Conservation (phyloP, 2,797 vertebrate species). For the Remorina albescens region DNA sequence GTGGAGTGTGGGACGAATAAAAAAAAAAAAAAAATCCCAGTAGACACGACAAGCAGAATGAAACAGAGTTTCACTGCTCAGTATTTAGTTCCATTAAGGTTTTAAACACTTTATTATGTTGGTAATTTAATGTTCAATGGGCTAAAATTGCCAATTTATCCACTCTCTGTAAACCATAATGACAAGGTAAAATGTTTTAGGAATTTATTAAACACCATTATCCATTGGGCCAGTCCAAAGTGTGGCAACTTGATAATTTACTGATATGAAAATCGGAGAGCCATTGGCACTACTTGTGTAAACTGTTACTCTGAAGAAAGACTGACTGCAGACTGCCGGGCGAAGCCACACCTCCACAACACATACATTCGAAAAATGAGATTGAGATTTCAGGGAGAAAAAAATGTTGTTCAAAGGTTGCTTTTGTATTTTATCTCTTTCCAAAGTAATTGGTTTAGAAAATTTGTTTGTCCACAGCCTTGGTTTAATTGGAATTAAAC, state of each 20-base stretch:
- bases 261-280: constrained; percentile 21
- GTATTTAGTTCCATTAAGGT: not conserved
- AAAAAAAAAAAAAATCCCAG: not conserved
- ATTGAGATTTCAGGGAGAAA: constrained; percentile 42
- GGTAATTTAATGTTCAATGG: not conserved
- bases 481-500: constrained; percentile 81
- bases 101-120: too few relatives aligned
- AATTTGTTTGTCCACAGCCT: constrained; percentile 75
- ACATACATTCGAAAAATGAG: constrained; percentile 54
- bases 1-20: not conserved
- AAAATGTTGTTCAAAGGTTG: constrained; percentile 73
- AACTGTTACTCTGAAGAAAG: constrained; percentile 37
- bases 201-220: not conserved
- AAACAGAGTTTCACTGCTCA: not conserved
- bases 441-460: constrained; percentile 78
- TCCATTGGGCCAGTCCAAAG: not conserved
- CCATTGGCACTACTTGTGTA: constrained; percentile 37
- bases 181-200: too few relatives aligned
- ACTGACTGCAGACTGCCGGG: constrained; percentile 45
- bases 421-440: constrained; percentile 66
- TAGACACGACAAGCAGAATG: not conserved
- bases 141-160: not conserved
- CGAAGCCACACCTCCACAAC: constrained; percentile 43
- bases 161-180: too few relatives aligned
- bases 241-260: constrained; percentile 22